Percentiles rank a stretch among this genome's conserved stretches.
These are phyloP conservation scores for Odontocerum albicorne DNA, from an alignment of 2,888 invertebrate genomes.

Conservation along the genomic window DNA sequence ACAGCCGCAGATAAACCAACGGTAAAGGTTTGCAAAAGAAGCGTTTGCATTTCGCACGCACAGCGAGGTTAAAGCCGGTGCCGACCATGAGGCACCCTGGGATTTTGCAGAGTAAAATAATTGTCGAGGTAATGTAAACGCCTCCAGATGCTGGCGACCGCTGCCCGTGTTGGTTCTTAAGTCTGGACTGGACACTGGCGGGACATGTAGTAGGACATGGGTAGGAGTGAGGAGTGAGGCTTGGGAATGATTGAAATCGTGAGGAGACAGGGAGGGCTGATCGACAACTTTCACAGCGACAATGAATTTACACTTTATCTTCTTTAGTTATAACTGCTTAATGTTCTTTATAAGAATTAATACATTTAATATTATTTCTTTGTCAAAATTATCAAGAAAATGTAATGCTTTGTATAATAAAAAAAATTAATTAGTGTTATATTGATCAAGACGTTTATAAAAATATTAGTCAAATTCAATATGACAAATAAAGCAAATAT, in stretches of 20 bases:
- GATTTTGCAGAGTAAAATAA: not conserved
- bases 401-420: not conserved
- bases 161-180: constrained; percentile 34
- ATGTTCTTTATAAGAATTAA: too few species aligned
- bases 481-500: too few species aligned
- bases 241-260: not conserved
- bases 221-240: not conserved
- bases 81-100: constrained; percentile 2
- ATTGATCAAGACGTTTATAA: too few species aligned
- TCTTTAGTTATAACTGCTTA: too few species aligned
- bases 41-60: constrained; percentile 9
- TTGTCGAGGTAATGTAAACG: constrained; percentile 12
- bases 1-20: constrained; percentile 7
- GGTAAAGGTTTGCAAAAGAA: not conserved
- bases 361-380: too few species aligned
- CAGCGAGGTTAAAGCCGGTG: constrained; percentile 1
- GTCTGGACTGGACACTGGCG: constrained; percentile 23
- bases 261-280: constrained; percentile 16
- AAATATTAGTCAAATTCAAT: too few species aligned
- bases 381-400: too few species aligned
- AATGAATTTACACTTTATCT: too few species aligned
- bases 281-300: constrained; percentile 24
- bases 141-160: constrained; percentile 19
- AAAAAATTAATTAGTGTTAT: not conserved
- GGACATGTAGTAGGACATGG: constrained; percentile 1